Percentiles rank a stretch among this genome's conserved stretches.
Evolutionary conservation across 2,797 vertebrate genomes (phyloP).

Genomic region (Smutsia gigantea): DNA sequence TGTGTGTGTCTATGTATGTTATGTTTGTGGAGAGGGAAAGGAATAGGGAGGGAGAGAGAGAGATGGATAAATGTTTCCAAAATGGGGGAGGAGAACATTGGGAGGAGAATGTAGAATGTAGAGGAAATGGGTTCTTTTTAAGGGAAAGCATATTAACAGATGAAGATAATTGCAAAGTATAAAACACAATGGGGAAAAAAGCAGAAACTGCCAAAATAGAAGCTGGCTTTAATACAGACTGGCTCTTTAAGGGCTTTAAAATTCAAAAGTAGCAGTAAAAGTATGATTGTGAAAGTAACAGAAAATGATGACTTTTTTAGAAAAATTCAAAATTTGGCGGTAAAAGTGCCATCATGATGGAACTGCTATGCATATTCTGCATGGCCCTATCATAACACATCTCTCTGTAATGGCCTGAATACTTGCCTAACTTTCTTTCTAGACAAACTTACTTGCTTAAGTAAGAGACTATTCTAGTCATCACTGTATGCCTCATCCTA

Average conservation of each 20-base stretch:
- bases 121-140: neutral
- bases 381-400: neutral
- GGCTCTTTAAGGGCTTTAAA: neutral
- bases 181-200: neutral
- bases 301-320: neutral
- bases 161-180: neutral
- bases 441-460: neutral
- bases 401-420: neutral
- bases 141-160: neutral
- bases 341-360: neutral
- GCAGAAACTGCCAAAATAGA: neutral
- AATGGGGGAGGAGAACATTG: accelerated
- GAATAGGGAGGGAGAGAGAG: neutral
- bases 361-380: neutral
- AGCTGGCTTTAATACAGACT: neutral
- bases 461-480: neutral
- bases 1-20: neutral
- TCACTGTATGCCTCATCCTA: neutral
- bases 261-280: neutral
- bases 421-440: neutral
- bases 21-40: neutral
- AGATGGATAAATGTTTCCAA: neutral
- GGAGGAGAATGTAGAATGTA: neutral
- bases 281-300: neutral
- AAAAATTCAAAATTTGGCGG: neutral